phyloP scores from a whole-genome alignment of 2,888 invertebrate species.

The Drosophila lutescens region DNA sequence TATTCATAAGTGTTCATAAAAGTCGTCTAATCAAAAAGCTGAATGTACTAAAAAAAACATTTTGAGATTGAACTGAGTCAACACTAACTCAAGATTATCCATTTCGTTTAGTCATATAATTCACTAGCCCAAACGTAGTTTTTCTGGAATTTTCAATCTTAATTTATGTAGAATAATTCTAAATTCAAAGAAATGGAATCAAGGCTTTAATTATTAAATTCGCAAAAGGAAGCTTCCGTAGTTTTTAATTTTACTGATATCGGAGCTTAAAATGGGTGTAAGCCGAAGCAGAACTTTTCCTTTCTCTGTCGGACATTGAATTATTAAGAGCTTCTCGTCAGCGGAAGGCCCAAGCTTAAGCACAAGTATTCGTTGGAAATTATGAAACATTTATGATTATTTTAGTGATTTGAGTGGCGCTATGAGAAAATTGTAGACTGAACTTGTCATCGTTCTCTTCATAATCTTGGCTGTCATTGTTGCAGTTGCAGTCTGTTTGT shows the following conservation, averaged over 20 bases:
- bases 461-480: background rate
- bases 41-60: background rate
- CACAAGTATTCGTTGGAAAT: constrained; percentile 29
- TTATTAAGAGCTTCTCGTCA: constrained; percentile 58
- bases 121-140: background rate
- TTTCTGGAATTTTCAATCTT: background rate
- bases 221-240: background rate
- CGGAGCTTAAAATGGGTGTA: constrained; percentile 8
- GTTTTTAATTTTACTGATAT: too few relatives aligned
- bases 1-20: background rate
- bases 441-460: constrained; percentile 22
- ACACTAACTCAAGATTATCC: too few relatives aligned
- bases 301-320: constrained; percentile 53
- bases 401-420: constrained; percentile 35
- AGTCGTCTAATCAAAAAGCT: too few relatives aligned
- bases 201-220: background rate
- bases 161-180: background rate
- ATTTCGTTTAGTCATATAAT: background rate
- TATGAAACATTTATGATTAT: constrained; percentile 72
- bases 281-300: background rate
- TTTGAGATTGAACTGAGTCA: background rate
- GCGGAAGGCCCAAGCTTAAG: constrained; percentile 51
- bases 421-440: constrained; percentile 33
- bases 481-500: constrained; percentile 28
- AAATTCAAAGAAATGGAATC: background rate